A percentile compares a stretch with the other conserved stretches of the same genome.
These are phyloP conservation scores for Auanema sp. DNA, from an alignment of 2,888 invertebrate species.

Conservation along the genomic window DNA sequence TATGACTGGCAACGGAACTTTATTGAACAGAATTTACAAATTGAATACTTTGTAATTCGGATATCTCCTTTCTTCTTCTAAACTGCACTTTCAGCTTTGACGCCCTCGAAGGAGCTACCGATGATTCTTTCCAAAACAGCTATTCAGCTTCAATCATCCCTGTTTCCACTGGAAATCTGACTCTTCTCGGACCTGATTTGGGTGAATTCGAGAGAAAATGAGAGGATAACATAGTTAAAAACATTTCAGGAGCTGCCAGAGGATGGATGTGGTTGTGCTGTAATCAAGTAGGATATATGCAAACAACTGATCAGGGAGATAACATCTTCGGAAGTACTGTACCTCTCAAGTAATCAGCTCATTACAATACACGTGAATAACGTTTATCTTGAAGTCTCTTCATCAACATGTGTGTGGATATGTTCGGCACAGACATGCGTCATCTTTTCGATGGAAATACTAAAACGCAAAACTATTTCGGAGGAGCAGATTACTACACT, in stretches of 20 bases:
- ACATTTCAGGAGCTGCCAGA: constrained; percentile 27
- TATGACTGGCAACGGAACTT: background rate
- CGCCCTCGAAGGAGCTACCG: constrained; percentile 9
- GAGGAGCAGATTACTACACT: constrained; percentile 35
- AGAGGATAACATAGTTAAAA: background rate
- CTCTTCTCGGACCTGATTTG: constrained; percentile 12
- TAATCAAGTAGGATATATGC: constrained; percentile 52
- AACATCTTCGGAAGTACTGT: constrained; percentile 49
- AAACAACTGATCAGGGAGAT: constrained; percentile 51
- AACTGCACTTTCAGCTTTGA: constrained; percentile 4
- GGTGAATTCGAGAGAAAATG: constrained; percentile 4
- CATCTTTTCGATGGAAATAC: constrained; percentile 27
- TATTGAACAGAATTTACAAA: too few relatives aligned
- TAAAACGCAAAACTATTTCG: constrained; percentile 35
- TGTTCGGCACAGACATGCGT: constrained; percentile 37
- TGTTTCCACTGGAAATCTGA: constrained; percentile 11
- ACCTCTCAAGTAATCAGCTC: constrained; percentile 33
- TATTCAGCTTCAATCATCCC: constrained; percentile 12
- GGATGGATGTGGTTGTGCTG: constrained; percentile 57
- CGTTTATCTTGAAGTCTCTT: constrained; percentile 33
- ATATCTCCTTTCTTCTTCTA: too few relatives aligned
- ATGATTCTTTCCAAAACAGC: constrained; percentile 14
- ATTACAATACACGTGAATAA: background rate
- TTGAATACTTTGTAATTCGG: too few relatives aligned
- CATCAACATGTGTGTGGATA: constrained; percentile 51